Percentiles rank a stretch among this genome's conserved stretches.
phyloP scores from a whole-genome alignment of 2,888 invertebrate species.

The Apamea sordens region DNA sequence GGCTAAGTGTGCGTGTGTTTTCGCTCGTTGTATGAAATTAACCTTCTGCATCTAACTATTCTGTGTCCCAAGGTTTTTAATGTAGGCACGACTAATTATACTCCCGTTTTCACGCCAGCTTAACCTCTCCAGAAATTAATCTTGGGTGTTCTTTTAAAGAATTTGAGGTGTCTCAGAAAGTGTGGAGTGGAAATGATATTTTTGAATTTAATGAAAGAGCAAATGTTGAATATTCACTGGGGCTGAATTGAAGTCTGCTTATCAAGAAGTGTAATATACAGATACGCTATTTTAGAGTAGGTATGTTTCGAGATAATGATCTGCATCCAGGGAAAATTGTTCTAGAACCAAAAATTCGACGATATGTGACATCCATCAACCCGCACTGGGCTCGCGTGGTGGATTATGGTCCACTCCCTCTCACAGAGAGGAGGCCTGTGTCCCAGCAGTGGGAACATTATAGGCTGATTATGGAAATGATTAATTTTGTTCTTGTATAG shows the following conservation, averaged over 20 bases:
- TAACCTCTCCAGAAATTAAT: constrained; percentile 58
- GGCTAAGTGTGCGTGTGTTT: not conserved
- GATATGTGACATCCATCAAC: too few relatives aligned
- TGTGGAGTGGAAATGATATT: constrained; percentile 41
- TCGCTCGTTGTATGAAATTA: rapidly evolving
- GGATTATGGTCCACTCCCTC: too few relatives aligned
- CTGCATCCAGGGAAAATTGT: not conserved
- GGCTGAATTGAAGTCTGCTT: not conserved
- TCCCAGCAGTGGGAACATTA: too few relatives aligned
- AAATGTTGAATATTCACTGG: constrained; percentile 19
- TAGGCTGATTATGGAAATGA: not conserved
- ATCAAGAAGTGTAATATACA: not conserved
- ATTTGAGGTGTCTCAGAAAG: constrained; percentile 47
- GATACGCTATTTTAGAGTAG: not conserved
- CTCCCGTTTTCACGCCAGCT: constrained; percentile 56
- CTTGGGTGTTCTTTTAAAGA: constrained; percentile 53
- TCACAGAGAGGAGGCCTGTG: too few relatives aligned
- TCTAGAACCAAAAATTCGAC: too few relatives aligned
- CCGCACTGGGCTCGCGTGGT: too few relatives aligned
- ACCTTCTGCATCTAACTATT: constrained; percentile 11
- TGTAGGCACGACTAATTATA: constrained; percentile 64
- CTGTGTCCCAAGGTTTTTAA: constrained; percentile 64
- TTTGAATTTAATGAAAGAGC: constrained; percentile 42
- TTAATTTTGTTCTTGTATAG: not conserved
- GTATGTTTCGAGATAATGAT: not conserved